A percentile compares a stretch with the other conserved stretches of the same genome.
Evolutionary conservation across 30 jellyfish, hydroid and myxozoan species (phyloP).

Genomic region (Catostylus mosaicus): DNA sequence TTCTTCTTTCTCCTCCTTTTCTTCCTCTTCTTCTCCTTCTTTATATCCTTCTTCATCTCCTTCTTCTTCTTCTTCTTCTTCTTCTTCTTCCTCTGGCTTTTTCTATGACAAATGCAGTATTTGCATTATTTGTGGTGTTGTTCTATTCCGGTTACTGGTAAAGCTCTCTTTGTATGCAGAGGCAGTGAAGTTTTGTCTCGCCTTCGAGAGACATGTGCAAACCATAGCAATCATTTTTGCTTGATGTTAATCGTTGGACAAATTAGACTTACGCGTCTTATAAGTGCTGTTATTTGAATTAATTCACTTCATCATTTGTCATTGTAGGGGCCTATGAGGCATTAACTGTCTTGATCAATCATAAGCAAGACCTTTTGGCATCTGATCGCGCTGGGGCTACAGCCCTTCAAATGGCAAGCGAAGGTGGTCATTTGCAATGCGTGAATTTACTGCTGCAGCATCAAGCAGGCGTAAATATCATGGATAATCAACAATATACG

Average conservation of each 20-base stretch:
- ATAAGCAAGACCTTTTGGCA: conserved; percentile 77
- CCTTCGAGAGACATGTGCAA: too few relatives aligned
- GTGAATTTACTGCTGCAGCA: conserved; percentile 76
- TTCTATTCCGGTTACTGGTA: too few relatives aligned
- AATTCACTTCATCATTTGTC: too few relatives aligned
- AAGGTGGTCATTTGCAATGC: conserved; percentile 91
- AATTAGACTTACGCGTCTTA: too few relatives aligned
- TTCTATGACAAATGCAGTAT: too few relatives aligned
- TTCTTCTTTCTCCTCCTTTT: not conserved
- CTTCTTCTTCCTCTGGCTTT: not conserved
- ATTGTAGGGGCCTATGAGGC: conserved; percentile 76
- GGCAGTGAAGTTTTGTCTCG: too few relatives aligned
- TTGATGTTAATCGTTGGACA: too few relatives aligned
- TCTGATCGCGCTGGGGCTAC: conserved; percentile 77
- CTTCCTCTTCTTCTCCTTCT: not conserved
- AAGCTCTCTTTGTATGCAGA: too few relatives aligned
- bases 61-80: not conserved
- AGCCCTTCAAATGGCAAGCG: conserved; percentile 96
- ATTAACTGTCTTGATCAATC: conserved; percentile 39
- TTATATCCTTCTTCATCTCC: not conserved
- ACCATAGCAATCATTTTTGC: too few relatives aligned
- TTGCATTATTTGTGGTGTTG: too few relatives aligned
- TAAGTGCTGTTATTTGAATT: too few relatives aligned
- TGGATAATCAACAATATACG: conserved; percentile 82
- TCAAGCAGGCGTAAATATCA: conserved; percentile 84